phyloP scores from a whole-genome alignment of 2,113 vertebrate species.

The Hemichromis elongatus region DNA sequence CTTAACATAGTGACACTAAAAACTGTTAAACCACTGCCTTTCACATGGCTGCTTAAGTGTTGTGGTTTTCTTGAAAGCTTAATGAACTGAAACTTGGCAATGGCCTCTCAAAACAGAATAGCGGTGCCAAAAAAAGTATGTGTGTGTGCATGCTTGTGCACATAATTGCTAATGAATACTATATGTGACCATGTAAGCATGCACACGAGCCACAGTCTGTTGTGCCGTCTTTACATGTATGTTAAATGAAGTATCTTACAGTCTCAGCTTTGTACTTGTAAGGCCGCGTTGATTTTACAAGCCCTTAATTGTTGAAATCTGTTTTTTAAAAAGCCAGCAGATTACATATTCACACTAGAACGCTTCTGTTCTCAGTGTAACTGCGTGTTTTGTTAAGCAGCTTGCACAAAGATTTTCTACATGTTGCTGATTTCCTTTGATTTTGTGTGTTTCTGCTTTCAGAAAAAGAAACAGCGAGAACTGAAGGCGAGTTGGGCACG shows the following conservation, averaged over 20 bases:
- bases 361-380: neutral
- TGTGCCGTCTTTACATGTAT: neutral
- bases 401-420: neutral
- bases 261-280: neutral
- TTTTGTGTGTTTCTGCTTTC: constrained; percentile 21
- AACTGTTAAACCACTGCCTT: neutral
- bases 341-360: neutral
- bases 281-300: neutral
- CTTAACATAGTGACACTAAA: neutral
- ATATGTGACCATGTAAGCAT: neutral
- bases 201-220: neutral
- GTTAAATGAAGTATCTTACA: neutral
- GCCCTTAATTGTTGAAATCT: neutral
- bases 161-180: neutral
- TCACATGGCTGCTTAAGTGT: neutral
- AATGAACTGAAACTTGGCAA: constrained; percentile 30
- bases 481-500: constrained; percentile 73
- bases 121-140: neutral
- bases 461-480: constrained; percentile 73
- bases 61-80: neutral
- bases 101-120: neutral
- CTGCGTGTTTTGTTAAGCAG: neutral
- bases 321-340: neutral
- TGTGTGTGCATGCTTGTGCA: neutral
- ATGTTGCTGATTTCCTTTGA: constrained; percentile 1